Evolutionary conservation across 2,888 invertebrate genomes (phyloP).

Genomic region (Pharmacophagus antenor): DNA sequence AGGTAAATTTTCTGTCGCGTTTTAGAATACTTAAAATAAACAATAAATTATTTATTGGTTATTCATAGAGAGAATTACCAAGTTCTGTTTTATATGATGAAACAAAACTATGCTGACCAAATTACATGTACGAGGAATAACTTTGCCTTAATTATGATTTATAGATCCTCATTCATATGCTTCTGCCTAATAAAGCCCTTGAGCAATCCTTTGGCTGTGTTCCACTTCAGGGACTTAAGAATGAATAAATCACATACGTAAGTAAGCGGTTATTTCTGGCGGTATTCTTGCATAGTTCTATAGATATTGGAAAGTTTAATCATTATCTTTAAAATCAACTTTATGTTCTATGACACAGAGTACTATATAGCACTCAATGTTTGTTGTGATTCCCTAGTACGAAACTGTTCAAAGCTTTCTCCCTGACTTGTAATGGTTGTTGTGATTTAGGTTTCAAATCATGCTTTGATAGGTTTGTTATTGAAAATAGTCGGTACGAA

Average conservation of each 20-base stretch:
- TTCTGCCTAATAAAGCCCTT: slow-evolving; percentile 18
- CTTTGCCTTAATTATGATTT: slow-evolving; percentile 22
- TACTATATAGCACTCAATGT: background rate
- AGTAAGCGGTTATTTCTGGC: slow-evolving; percentile 21
- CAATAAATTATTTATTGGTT: too few species aligned
- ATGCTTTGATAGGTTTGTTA: slow-evolving; percentile 15
- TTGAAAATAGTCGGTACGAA: slow-evolving; percentile 6
- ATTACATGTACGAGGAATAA: too few species aligned
- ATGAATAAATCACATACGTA: slow-evolving; percentile 27
- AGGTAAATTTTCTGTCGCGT: too few species aligned
- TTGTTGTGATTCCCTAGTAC: background rate
- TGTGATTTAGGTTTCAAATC: slow-evolving; percentile 17
- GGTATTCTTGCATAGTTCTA: slow-evolving; percentile 6
- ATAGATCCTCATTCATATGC: slow-evolving; percentile 21
- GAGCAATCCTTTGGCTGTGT: slow-evolving; percentile 8
- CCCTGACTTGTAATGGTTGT: slow-evolving; percentile 11
- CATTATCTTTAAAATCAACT: slow-evolving; percentile 3
- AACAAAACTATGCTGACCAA: too few species aligned
- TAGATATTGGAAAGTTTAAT: slow-evolving; percentile 9
- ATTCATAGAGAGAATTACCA: background rate
- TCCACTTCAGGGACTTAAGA: slow-evolving; percentile 25
- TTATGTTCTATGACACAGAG: background rate
- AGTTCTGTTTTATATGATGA: background rate
- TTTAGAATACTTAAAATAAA: too few species aligned
- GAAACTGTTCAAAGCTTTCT: slow-evolving; percentile 17